Conservation (phyloP, 2,113 vertebrate genomes). For the Emydocephalus ijimae region DNA sequence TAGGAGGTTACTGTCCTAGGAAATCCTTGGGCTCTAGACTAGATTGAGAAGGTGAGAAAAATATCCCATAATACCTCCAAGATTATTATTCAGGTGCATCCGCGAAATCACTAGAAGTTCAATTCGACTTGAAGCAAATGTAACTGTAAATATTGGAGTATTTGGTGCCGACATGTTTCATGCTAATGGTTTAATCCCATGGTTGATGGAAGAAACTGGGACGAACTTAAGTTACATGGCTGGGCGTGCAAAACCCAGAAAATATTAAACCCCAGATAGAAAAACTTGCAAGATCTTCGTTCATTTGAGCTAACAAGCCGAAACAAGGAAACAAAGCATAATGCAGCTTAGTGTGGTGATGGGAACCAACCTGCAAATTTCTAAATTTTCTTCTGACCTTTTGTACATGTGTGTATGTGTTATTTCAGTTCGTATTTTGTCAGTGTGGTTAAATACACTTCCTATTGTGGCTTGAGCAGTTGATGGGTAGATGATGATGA, state of each 20-base stretch:
- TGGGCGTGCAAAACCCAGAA: background rate
- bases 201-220: too few species aligned
- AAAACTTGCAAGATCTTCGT: background rate
- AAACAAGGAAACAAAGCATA: background rate
- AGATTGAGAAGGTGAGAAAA: too few species aligned
- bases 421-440: background rate
- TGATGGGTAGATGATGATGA: background rate
- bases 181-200: too few species aligned
- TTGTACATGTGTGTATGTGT: background rate
- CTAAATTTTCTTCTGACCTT: background rate
- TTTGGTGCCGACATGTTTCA: too few species aligned
- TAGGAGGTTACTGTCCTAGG: too few species aligned
- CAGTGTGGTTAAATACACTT: background rate
- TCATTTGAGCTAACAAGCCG: background rate
- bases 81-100: too few species aligned
- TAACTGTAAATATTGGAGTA: too few species aligned
- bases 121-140: too few species aligned
- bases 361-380: background rate
- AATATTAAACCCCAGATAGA: background rate
- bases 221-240: too few species aligned
- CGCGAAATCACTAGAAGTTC: too few species aligned
- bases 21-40: too few species aligned
- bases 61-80: too few species aligned
- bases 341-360: background rate
- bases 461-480: background rate